phyloP scores from a whole-genome alignment of 53 echinoderm and acorn worm genomes.

The Patiria pectinifera region DNA sequence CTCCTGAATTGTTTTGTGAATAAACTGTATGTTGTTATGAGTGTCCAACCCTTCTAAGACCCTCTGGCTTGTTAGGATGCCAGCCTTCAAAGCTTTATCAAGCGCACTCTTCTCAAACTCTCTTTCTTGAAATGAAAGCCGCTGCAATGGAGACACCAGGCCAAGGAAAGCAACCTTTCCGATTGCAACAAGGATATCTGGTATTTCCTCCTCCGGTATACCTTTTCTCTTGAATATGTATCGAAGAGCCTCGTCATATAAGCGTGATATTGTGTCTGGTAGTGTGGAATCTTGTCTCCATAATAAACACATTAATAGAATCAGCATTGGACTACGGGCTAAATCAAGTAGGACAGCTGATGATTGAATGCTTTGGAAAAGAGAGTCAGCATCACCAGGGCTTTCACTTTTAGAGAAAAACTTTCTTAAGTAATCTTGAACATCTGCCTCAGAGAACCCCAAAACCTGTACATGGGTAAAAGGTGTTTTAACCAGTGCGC shows the following conservation, averaged over 20 bases:
- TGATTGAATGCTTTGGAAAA: conserved; percentile 1
- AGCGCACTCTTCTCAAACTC: conserved; percentile 1
- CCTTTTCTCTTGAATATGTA: conserved; percentile 16
- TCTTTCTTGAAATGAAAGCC: conserved; percentile 12
- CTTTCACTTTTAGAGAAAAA: background rate
- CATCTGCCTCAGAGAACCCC: conserved; percentile 17
- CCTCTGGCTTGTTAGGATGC: conserved; percentile 5
- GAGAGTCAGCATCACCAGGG: background rate
- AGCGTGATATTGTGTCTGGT: conserved; percentile 14
- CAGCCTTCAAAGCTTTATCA: background rate
- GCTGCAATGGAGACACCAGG: background rate
- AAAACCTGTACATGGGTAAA: conserved; percentile 2
- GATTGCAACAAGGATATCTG: background rate
- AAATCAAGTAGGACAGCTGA: conserved; percentile 12
- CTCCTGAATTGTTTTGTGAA: conserved; percentile 48
- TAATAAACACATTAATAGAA: conserved; percentile 40
- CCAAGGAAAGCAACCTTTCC: conserved; percentile 38
- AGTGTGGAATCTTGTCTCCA: conserved; percentile 17
- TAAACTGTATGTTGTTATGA: conserved; percentile 14
- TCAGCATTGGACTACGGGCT: conserved; percentile 26
- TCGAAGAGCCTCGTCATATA: conserved; percentile 6
- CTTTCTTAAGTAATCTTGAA: conserved; percentile 15
- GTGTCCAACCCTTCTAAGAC: background rate
- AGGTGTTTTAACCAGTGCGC: background rate
- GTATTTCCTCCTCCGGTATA: background rate